Evolutionary conservation across 2,888 invertebrate species (phyloP), one percentile per base, ranked within the genome.

Genomic region (Eristalinus sepulchralis): DNA sequence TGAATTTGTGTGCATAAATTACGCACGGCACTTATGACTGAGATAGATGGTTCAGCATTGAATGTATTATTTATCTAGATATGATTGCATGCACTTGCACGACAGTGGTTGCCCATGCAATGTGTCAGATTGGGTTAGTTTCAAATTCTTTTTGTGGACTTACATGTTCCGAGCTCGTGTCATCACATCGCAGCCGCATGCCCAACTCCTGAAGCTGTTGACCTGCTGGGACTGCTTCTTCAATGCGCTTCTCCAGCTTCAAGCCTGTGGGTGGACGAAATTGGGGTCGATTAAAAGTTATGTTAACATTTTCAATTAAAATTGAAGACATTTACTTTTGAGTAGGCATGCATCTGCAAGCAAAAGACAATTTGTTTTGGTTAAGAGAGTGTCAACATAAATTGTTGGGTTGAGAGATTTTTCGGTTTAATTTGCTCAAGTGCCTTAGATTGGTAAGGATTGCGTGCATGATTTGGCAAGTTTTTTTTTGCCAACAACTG

Each of bases 221-320:
- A 64, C 95, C 96, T 88, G 95, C 96, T 5, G 95, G 95, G n/a
- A 94, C 95, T 72, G 95, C 95, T 91, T 95, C 95, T 91, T 95
- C 95, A 88, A 95, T 94, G 89, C 95, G 94, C 89, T 94, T 94
- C 90, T 96, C 96, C 89, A 96, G 92, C 90, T 93, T 89, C 92
- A 93, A 80, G 91, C 93, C 89, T 93, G 91, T 88, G 92, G 93
- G 62, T 80, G 78, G 75, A 85, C 31, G 36, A 66, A 85, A 76
- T 55, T 75, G 39, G n/a, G 64, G 57, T 73, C 75, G 62, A 76
- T 84, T 84, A 76, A 72, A 62, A 71, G 24, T 39, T 66, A 76
- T 75, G 76, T 79, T 66, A 72, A 55, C 20, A 36, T 64, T 70
- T 68, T 80, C 75, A 80, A 80, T 75, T 84, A 60, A 75, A 75